Evolutionary conservation across 2,888 invertebrate genomes (phyloP).

Genomic region (Cheiracanthium punctorium): DNA sequence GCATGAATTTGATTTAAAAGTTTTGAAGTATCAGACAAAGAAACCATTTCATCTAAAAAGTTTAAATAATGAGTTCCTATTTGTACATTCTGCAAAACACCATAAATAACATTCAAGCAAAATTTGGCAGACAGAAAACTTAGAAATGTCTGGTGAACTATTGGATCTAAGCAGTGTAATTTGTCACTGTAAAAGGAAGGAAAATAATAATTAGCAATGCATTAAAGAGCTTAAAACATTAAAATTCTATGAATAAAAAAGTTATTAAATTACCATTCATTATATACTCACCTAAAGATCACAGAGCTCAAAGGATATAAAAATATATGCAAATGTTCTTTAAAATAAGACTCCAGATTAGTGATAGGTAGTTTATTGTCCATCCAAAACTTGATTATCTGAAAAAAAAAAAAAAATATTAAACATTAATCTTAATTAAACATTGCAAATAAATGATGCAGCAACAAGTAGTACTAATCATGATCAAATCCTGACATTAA

Average conservation of each 20-base stretch:
- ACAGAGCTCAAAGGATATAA: slow-evolving; percentile 56
- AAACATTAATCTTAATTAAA: too few species aligned
- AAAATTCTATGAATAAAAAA: too few species aligned
- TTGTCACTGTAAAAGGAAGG: slow-evolving; percentile 16
- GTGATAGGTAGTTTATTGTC: slow-evolving; percentile 41
- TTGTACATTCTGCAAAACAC: slow-evolving; percentile 47
- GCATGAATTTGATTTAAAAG: slow-evolving; percentile 51
- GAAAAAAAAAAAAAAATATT: slow-evolving; percentile 19
- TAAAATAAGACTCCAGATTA: slow-evolving; percentile 60
- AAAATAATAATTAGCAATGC: not conserved
- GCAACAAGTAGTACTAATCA: too few species aligned
- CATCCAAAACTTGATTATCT: slow-evolving; percentile 67
- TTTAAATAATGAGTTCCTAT: slow-evolving; percentile 30
- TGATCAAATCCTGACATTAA: too few species aligned
- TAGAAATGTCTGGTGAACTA: slow-evolving; percentile 36
- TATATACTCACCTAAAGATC: slow-evolving; percentile 40
- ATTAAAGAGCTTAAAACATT: too few species aligned
- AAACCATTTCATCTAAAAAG: slow-evolving; percentile 53
- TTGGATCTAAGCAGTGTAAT: not conserved
- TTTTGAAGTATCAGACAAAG: slow-evolving; percentile 40
- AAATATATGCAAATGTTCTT: slow-evolving; percentile 42
- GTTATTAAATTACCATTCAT: not conserved
- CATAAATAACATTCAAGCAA: slow-evolving; percentile 43
- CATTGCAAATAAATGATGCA: too few species aligned
- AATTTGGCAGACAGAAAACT: slow-evolving; percentile 49